Conservation (phyloP, 2,888 invertebrate genomes). For the Barypeithes pellucidus region DNA sequence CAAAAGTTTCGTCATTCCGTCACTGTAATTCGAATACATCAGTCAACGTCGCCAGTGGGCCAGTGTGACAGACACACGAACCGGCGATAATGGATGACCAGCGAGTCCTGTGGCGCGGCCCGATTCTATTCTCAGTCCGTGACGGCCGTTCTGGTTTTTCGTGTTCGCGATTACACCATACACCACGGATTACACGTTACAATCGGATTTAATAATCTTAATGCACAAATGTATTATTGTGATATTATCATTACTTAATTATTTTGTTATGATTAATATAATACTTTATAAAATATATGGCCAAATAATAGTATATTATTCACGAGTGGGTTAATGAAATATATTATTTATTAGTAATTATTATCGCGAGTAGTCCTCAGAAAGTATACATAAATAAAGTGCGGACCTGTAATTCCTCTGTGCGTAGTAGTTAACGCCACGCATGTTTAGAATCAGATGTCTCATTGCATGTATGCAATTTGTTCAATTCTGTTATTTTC, state of each 20-base stretch:
- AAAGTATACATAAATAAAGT: too few species aligned
- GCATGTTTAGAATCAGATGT: too few species aligned
- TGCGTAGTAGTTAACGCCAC: too few species aligned
- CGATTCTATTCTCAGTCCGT: slow-evolving; percentile 33
- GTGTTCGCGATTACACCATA: slow-evolving; percentile 40
- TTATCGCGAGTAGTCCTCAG: too few species aligned
- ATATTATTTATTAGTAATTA: too few species aligned
- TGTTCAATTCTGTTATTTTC: too few species aligned
- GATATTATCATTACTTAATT: slow-evolving; percentile 9
- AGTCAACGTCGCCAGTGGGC: slow-evolving; percentile 63
- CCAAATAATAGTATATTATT: too few species aligned
- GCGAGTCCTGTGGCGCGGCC: slow-evolving; percentile 57
- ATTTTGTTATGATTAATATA: background rate
- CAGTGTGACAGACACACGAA: slow-evolving; percentile 65
- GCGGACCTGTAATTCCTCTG: too few species aligned
- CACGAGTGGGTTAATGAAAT: too few species aligned
- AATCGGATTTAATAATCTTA: slow-evolving; percentile 29
- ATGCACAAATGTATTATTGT: slow-evolving; percentile 14
- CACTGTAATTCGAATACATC: slow-evolving; percentile 62
- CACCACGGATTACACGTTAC: slow-evolving; percentile 29
- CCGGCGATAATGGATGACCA: slow-evolving; percentile 65
- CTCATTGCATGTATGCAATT: too few species aligned
- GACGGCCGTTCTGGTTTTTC: slow-evolving; percentile 41
- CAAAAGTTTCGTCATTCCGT: slow-evolving; percentile 29
- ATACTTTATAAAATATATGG: background rate